Evolutionary conservation across 2,113 vertebrate genomes (phyloP).

Genomic region (Melanostigma gelatinosum): DNA sequence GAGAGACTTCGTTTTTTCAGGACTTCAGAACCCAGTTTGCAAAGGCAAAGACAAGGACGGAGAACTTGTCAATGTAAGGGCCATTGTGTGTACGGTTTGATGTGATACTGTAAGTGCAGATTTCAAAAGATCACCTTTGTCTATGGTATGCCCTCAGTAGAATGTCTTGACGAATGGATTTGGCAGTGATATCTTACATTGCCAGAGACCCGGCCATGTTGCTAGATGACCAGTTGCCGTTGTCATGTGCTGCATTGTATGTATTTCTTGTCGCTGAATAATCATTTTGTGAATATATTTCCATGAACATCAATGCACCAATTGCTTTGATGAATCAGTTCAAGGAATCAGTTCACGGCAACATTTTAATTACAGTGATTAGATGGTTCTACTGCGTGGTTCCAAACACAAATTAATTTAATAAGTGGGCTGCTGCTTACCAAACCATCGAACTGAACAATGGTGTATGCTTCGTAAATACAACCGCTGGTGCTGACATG

Average conservation of each 20-base stretch:
- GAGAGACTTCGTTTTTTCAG: slow-evolving; percentile 48
- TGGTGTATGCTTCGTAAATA: not conserved
- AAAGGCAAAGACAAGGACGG: slow-evolving; percentile 65
- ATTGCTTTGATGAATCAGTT: slow-evolving; percentile 37
- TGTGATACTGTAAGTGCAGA: slow-evolving; percentile 12
- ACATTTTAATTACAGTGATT: slow-evolving; percentile 40
- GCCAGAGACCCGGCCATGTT: slow-evolving; percentile 7
- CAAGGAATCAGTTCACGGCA: slow-evolving; percentile 25
- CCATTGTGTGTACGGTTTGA: slow-evolving; percentile 36
- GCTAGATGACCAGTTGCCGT: slow-evolving; percentile 40
- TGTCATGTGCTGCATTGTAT: slow-evolving; percentile 25
- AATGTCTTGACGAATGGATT: slow-evolving; percentile 37
- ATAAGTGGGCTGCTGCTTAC: slow-evolving; percentile 19
- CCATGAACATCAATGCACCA: slow-evolving; percentile 6
- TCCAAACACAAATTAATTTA: slow-evolving; percentile 23
- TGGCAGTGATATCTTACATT: slow-evolving; percentile 39
- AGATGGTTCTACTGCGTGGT: slow-evolving; percentile 14
- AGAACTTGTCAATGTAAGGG: slow-evolving; percentile 38
- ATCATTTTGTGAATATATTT: slow-evolving; percentile 10
- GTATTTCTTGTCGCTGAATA: slow-evolving; percentile 19
- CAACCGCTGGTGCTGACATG: not conserved
- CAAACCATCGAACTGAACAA: slow-evolving; percentile 17
- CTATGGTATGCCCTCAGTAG: not conserved
- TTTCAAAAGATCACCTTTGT: slow-evolving; percentile 28
- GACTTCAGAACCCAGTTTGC: slow-evolving; percentile 63